Evolutionary conservation across 2,888 invertebrate genomes (phyloP), one percentile per base, ranked within the genome.

Genomic region (Patella pellucida): DNA sequence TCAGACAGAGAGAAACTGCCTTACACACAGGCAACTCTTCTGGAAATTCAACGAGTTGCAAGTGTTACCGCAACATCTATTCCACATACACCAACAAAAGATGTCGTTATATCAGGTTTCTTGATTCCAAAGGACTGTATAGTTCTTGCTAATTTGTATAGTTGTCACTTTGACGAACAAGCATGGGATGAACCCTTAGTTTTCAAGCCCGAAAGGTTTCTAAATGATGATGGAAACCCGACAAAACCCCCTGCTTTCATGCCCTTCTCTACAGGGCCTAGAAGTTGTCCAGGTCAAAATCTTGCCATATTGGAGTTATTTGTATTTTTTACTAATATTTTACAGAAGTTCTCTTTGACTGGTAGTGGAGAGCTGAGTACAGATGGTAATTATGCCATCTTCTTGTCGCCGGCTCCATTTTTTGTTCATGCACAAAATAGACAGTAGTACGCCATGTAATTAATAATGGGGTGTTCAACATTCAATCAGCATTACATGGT

Each of bases 241-340:
- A 52, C 68, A 14, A n/a, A 72, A 52, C 56, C 50, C 7, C 78
- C 80, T n/a, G 72, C 41, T 15, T 79, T 83, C 75, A 67, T 79
- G 19, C 75, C 79, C n/a, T 85, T 78, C 71, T 80, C 83, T 7
- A 50, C 76, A 56, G 86, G 86, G 1, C 75, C 76, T 31, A 74
- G 86, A 27, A 62, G 75, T 27, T 86, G 86, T 67, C 69, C 81
- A 14, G 86, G 86, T 2, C 84, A 85, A 74, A 70, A 72, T 16
- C 71, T 86, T 19, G 82, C 81, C 27, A 76, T 72, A 23, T 71
- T 77, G 71, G 83, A 86, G 76, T 41, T 86, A 16, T 80, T 83
- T 41, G 12, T 85, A n/a, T 83, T 81, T 72, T 76, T 85, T 51
- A 68, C 79, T 15, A 76, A 74, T 16, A 50, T 85, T 31, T 31